Base-by-base conservation (phyloP, 2,113 vertebrate species). In the Anarhynchus alexandrinus region DNA sequence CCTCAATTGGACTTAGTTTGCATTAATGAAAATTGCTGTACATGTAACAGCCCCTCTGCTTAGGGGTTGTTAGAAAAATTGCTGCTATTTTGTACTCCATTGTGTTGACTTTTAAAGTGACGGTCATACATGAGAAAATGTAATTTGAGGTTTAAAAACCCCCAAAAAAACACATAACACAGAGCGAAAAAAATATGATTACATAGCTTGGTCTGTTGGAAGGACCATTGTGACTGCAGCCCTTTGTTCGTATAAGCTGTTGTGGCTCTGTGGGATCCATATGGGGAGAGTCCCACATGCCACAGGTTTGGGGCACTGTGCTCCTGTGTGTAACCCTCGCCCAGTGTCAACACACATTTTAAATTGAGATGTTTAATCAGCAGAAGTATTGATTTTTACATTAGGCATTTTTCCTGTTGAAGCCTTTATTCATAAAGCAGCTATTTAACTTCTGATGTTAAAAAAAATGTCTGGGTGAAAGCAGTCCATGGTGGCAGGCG, bases 401-500 rank as follows among this genome's bases (percentile, higher is more conserved):
- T 42, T 13, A 42, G 62, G 62, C 62, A 3, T 57, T 57, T 65
- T 57, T 8, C 55, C 19, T 27, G 42, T 14, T 0, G 1, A 22
- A 11, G 17, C 8, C 18, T 32, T 65, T 88, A 11, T n/a, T 21
- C 21, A 36, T 51, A n/a, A 72, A 78, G 59, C 72, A 27, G 43
- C 34, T 71, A 4, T 59, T 52, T 30, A 29, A 49, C 22, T 38
- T 59, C 34, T 52, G 57, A 26, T 38, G 26, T 77, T 52, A 36
- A 70, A 49, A 51, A 45, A 6, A 13, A 2, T 2, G 9, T 7
- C 57, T 45, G 78, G 15, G 36, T n/a, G 15, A 15, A 40, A 67
- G 67, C 2, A 21, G 34, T 3, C 32, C 32, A 1, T 2, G 11
- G 26, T 7, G 42, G 57, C 7, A 11, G 64, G 22, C 1, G 6